Percentiles rank a stretch among this genome's conserved stretches.
Conservation (phyloP, 2,888 invertebrate species). For the Morinoia aosen region DNA sequence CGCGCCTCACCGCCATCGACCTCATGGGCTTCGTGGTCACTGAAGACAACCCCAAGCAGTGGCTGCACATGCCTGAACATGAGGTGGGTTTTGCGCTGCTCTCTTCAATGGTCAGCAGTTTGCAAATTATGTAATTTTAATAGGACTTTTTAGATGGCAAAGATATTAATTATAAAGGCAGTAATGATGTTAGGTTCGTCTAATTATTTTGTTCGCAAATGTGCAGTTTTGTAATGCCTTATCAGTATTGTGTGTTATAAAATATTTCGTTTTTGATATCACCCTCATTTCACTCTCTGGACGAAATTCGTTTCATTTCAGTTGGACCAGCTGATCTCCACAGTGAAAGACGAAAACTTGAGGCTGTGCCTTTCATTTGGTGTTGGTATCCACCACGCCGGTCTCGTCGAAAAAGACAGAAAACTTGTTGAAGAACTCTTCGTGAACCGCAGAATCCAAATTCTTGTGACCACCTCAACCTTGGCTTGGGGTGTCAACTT, state of each 20-base stretch:
- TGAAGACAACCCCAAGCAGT: conserved; percentile 94
- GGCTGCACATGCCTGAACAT: conserved; percentile 88
- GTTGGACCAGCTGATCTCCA: conserved; percentile 80
- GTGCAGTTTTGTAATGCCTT: background rate
- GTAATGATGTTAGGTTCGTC: background rate
- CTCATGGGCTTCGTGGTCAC: conserved; percentile 91
- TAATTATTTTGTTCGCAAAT: background rate
- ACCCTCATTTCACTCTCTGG: no score
- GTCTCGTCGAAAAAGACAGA: conserved; percentile 92
- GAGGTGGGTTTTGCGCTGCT: conserved; percentile 73
- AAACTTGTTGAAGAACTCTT: conserved; percentile 93
- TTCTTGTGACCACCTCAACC: conserved; percentile 96
- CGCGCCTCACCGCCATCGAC: conserved; percentile 95
- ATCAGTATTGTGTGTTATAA: background rate
- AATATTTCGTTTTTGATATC: no score
- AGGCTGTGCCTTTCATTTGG: conserved; percentile 96
- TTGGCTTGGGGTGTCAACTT: conserved; percentile 99
- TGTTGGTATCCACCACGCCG: conserved; percentile 98
- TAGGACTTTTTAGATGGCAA: no score
- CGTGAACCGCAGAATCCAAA: conserved; percentile 95
- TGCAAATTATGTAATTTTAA: no score
- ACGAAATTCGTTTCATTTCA: conserved; percentile 66
- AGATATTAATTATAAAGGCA: background rate
- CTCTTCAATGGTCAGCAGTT: background rate
- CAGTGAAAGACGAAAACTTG: conserved; percentile 85